Conservation (phyloP, 2,888 invertebrate species). For the Conchocele bisecta region DNA sequence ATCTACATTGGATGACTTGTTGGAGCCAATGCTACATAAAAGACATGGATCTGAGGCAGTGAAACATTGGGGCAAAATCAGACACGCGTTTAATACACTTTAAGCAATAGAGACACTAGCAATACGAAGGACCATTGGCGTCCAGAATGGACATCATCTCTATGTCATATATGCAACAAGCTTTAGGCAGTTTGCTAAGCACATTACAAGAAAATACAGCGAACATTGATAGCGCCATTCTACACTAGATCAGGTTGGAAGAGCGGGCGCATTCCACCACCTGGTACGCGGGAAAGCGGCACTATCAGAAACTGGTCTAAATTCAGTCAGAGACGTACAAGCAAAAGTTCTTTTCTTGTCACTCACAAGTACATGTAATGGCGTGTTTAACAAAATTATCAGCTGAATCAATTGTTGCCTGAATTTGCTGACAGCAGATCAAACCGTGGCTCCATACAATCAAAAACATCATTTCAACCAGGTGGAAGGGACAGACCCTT, state of each 20-base stretch:
- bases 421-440: too few species aligned
- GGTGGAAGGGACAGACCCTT: too few species aligned
- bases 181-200: conserved; percentile 25
- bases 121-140: conserved; percentile 26
- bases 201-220: conserved; percentile 17
- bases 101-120: conserved; percentile 8
- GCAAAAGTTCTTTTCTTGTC: conserved; percentile 28
- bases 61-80: conserved; percentile 16
- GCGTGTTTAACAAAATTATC: conserved; percentile 47
- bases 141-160: conserved; percentile 9
- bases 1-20: too few species aligned
- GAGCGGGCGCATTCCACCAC: conserved; percentile 51
- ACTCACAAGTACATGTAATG: conserved; percentile 25
- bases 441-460: too few species aligned
- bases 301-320: conserved; percentile 29
- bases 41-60: too few species aligned
- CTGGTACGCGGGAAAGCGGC: conserved; percentile 34
- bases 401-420: conserved; percentile 24
- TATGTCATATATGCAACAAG: conserved; percentile 28
- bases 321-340: conserved; percentile 27
- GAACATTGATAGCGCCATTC: conserved; percentile 22
- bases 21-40: too few species aligned
- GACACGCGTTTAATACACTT: conserved; percentile 5
- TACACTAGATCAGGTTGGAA: conserved; percentile 42
- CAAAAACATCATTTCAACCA: too few species aligned